Conservation (phyloP, 2,797 vertebrate species). For the Tenualosa thibaudeaui region DNA sequence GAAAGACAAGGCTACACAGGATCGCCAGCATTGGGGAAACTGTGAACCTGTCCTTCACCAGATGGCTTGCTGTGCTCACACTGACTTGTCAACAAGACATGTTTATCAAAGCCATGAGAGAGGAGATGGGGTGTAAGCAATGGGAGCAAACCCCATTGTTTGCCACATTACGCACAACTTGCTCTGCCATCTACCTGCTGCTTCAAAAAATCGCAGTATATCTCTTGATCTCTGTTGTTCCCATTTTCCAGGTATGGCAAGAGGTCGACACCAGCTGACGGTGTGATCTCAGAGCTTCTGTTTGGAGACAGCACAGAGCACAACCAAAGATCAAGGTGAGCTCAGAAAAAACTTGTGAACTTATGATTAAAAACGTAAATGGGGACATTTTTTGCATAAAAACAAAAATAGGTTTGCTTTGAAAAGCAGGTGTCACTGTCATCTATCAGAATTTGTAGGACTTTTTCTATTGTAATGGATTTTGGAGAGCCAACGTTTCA, state of each 20-base stretch:
- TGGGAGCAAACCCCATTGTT: not conserved
- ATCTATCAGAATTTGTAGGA: not conserved
- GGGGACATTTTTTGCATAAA: not conserved
- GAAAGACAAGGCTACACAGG: not conserved
- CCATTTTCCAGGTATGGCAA: constrained; percentile 79
- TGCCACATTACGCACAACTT: not conserved
- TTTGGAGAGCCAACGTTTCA: not conserved
- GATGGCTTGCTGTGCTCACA: not conserved
- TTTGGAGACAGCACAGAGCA: constrained; percentile 71
- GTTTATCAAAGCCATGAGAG: not conserved
- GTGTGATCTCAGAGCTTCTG: constrained; percentile 72
- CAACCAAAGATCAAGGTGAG: constrained; percentile 78
- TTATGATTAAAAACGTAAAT: not conserved
- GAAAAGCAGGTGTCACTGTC: not conserved
- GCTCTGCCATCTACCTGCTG: not conserved
- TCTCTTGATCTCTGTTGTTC: not conserved
- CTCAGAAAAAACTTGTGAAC: not conserved
- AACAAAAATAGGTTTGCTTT: not conserved
- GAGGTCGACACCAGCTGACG: constrained; percentile 73
- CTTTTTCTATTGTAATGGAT: not conserved
- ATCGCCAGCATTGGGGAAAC: not conserved
- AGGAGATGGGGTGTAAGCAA: not conserved
- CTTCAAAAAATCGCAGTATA: not conserved
- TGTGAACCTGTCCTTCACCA: not conserved
- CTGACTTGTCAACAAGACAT: not conserved